Base-by-base conservation (phyloP, 2,888 invertebrate species). In the Pandemis heparana region DNA sequence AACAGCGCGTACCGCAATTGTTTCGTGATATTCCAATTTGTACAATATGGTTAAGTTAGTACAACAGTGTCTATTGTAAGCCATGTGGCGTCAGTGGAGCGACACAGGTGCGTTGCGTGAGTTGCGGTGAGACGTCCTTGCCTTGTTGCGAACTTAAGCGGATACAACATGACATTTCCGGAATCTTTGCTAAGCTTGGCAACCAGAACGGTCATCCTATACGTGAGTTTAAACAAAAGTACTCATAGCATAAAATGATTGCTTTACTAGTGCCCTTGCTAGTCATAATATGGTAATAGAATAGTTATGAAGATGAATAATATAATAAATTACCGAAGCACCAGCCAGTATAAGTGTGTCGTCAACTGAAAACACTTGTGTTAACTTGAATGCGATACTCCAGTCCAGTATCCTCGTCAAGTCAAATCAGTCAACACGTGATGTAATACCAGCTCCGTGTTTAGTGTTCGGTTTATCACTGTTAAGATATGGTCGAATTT, bases 281-380 rank as follows among this genome's bases (percentile, higher is more conserved):
- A 41, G 14, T 18, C 48, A 14, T 43, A 62, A 62, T 67, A 32
- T 18, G 53, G 53, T 61, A 72, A 41, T 72, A 63, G 48, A 62
- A 61, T 38, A 39, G 62, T 10, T 18, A 23, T 62, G 41, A 64
- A 64, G 16, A 53, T 61, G 60, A 64, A 69, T 56, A 72, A 62
- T 60, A 59, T 74, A 65, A 51, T 32, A 32, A 32, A 32, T 32
- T 65, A 69, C 59, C 41, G 38, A 46, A 62, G 62, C 23, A 60
- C 60, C 76, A 78, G 75, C 76, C 82, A 88, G 86, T 87, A 76
- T 75, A 78, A 80, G 81, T 80, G 83, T 81, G 82, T 79, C 84
- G 81, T 79, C 80, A 82, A 83, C 79, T 83, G 77, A 79, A 81
- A 82, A 81, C 88, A 84, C 89, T 88, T 87, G 90, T 91, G 85